These are phyloP conservation scores for Crotalus helleri DNA, from an alignment of 2,113 vertebrate genomes.

Conservation along the genomic window DNA sequence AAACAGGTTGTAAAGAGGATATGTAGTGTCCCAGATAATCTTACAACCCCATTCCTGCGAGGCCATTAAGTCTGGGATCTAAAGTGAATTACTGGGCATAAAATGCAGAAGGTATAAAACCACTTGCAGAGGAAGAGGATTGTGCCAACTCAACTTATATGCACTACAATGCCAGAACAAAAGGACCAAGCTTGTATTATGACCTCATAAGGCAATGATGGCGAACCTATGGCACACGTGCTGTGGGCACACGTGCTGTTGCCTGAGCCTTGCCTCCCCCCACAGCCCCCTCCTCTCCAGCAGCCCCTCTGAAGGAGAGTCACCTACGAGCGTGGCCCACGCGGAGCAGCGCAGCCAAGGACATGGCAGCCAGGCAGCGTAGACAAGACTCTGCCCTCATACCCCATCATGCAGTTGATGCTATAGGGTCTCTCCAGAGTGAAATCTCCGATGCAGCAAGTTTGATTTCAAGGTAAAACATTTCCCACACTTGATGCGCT, in stretches of 20 bases:
- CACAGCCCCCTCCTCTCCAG: no score
- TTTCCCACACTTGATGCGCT: neutral
- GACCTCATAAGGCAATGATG: neutral
- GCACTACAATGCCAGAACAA: neutral
- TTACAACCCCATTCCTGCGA: neutral
- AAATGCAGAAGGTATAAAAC: neutral
- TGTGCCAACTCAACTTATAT: neutral
- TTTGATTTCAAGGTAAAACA: neutral
- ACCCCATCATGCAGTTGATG: no score
- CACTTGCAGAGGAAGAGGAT: neutral
- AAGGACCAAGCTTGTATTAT: neutral
- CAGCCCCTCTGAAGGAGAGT: no score
- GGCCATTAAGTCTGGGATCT: neutral
- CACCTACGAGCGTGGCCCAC: no score
- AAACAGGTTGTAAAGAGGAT: no score
- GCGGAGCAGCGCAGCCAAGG: no score
- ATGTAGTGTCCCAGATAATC: no score
- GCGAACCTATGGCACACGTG: no score
- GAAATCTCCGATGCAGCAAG: neutral
- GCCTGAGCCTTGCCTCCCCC: no score
- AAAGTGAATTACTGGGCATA: neutral
- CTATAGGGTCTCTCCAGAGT: neutral
- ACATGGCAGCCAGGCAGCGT: no score
- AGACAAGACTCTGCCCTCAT: no score
- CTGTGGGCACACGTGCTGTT: no score